phyloP scores from a whole-genome alignment of 1,140 invertebrate species.

The Thaumetopoea pityocampa region DNA sequence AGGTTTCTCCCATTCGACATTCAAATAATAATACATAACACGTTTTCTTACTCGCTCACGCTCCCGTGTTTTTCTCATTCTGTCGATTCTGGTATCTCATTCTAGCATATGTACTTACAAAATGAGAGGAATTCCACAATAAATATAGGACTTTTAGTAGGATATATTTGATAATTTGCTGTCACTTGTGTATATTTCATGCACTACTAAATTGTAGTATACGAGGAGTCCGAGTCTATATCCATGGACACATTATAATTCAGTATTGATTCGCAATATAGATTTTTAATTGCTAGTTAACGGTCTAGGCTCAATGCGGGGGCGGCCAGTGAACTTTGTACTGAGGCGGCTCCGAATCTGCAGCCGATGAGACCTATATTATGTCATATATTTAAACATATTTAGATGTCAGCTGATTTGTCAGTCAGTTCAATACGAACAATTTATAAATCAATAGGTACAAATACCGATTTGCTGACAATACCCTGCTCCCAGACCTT shows the following conservation, averaged over 20 bases:
- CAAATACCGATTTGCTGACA: no score
- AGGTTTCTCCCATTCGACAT: slow-evolving; percentile 72
- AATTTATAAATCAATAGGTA: no score
- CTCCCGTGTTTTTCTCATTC: slow-evolving; percentile 34
- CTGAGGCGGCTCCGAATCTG: slow-evolving; percentile 6
- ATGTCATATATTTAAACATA: neutral
- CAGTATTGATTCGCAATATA: no score
- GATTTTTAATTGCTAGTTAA: no score
- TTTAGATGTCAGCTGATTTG: no score
- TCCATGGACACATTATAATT: no score
- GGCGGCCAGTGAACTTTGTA: slow-evolving; percentile 15
- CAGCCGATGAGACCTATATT: neutral
- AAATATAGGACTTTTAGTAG: slow-evolving; percentile 28
- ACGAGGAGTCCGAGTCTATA: no score
- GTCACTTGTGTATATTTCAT: slow-evolving; percentile 4
- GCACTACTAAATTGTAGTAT: no score
- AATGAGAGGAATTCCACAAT: slow-evolving; percentile 54
- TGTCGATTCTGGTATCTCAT: slow-evolving; percentile 35
- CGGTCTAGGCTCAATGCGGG: no score
- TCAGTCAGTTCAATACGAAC: no score
- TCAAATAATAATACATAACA: slow-evolving; percentile 69
- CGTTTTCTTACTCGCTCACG: slow-evolving; percentile 57
- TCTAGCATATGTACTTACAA: slow-evolving; percentile 50
- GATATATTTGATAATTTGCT: no score
- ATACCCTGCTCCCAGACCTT: no score